These are phyloP conservation scores for Hippasteria phrygiana DNA, from an alignment of 53 echinoderm and acorn worm genomes.

Conservation along the genomic window DNA sequence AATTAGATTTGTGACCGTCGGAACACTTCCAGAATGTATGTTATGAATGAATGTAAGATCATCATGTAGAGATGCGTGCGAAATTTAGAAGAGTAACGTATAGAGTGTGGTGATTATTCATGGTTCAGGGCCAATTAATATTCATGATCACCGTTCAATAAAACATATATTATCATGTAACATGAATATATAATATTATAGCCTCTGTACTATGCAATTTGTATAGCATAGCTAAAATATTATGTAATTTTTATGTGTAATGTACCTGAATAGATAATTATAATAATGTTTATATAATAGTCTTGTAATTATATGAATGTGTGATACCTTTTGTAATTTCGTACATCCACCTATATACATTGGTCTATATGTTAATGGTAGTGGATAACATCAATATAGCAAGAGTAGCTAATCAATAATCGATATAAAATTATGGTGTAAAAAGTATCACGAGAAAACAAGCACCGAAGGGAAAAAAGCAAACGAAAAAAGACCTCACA, in stretches of 20 bases:
- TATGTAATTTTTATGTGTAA: constrained; percentile 44
- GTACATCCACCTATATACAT: constrained; percentile 5
- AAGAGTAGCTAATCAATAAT: neutral
- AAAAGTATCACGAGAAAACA: too few relatives aligned
- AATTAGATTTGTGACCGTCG: constrained; percentile 18
- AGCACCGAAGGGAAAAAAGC: too few relatives aligned
- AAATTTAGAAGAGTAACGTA: constrained; percentile 14
- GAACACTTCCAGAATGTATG: constrained; percentile 43
- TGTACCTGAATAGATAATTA: constrained; percentile 6
- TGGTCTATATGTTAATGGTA: constrained; percentile 14
- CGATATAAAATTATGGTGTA: neutral
- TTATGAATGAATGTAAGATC: constrained; percentile 18
- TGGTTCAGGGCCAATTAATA: constrained; percentile 44
- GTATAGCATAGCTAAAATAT: constrained; percentile 58
- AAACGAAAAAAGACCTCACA: too few relatives aligned
- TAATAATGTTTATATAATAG: constrained; percentile 14
- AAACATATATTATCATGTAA: constrained; percentile 1
- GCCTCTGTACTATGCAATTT: constrained; percentile 66
- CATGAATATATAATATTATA: constrained; percentile 23
- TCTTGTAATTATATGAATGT: neutral
- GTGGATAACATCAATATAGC: neutral
- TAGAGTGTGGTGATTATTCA: constrained; percentile 43
- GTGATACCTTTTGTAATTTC: constrained; percentile 49
- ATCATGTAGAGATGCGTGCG: constrained; percentile 7
- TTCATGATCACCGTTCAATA: constrained; percentile 1